Evolutionary conservation across 2,797 vertebrate genomes (phyloP), one percentile per base, ranked within the genome.

Genomic region (Semaprochilodus insignis): DNA sequence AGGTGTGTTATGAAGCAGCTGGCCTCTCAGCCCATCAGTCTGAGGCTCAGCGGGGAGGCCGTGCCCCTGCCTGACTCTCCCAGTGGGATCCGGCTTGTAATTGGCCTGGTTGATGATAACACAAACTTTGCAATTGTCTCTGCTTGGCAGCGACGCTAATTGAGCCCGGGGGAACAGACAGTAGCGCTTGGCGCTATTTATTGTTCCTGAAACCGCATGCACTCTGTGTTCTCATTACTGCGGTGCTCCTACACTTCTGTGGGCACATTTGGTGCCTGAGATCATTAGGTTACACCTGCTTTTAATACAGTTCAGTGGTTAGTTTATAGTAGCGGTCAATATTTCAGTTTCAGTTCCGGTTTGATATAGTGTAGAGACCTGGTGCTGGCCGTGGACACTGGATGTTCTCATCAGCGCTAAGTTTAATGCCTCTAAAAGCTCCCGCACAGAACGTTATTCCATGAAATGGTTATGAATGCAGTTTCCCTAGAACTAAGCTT

Each of bases 81-180:
- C 55, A 51, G 40, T 85, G 55, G 54, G 51, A 78, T 36, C 79
- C 74, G 59, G 54, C 36, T 80, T 78, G 81, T 87, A 82, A 88
- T 81, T 85, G 82, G 81, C 77, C 67, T 75, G 59, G 84, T 65
- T 85, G 81, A 81, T 74, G 77, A 82, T 62, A 71, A 80, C 82
- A 83, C 80, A 81, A 75, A 71, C 75, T 66, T 85, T 72, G 63
- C 67, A 60, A 55, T 10, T 21, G 27, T 23, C 67, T 81, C 70
- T 74, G 71, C 76, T 31, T 72, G 82, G 62, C 77, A 11, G 57
- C 60, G 71, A 57, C n/a, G 80, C 19, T 88, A 87, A 88, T 89
- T 83, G 72, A 69, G 48, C 85, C 55, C 83, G 17, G 36, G 80
- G 82, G 87, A 78, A 16, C 36, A 73, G 81, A 70, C 51, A 59